Conservation (phyloP, 1,140 invertebrate species). For the Uloborus diversus region DNA sequence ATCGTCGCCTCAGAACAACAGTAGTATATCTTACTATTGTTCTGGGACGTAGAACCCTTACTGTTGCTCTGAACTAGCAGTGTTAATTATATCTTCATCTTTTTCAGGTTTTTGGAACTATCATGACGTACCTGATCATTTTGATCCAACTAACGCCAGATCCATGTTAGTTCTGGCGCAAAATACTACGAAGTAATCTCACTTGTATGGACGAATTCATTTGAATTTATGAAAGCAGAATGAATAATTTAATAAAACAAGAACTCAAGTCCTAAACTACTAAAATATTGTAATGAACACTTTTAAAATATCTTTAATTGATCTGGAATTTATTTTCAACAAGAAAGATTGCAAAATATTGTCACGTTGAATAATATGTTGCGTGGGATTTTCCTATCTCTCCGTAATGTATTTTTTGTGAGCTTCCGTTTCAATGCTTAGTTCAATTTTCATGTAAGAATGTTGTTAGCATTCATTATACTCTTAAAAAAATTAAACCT, state of each 20-base stretch:
- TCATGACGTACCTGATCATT: constrained; percentile 2
- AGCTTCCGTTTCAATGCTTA: too few species aligned
- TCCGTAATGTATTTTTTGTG: too few species aligned
- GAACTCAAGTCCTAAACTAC: neutral
- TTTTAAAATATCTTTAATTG: neutral
- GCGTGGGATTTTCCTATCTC: too few species aligned
- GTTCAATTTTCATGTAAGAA: too few species aligned
- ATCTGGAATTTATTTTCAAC: neutral
- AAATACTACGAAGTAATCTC: neutral
- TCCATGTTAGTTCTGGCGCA: neutral
- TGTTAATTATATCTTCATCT: neutral
- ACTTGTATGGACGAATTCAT: neutral
- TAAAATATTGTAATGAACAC: neutral
- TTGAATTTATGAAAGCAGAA: neutral
- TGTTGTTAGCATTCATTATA: too few species aligned
- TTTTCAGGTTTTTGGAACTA: neutral
- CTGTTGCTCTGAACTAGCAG: neutral
- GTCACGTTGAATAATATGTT: too few species aligned
- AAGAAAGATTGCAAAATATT: neutral
- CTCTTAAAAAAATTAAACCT: too few species aligned
- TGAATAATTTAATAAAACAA: neutral
- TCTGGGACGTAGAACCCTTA: neutral
- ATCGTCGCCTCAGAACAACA: neutral
- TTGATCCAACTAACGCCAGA: neutral
- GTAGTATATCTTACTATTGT: neutral